Evolutionary conservation across 2,797 vertebrate species (phyloP).

Genomic region (Forpus xanthops): DNA sequence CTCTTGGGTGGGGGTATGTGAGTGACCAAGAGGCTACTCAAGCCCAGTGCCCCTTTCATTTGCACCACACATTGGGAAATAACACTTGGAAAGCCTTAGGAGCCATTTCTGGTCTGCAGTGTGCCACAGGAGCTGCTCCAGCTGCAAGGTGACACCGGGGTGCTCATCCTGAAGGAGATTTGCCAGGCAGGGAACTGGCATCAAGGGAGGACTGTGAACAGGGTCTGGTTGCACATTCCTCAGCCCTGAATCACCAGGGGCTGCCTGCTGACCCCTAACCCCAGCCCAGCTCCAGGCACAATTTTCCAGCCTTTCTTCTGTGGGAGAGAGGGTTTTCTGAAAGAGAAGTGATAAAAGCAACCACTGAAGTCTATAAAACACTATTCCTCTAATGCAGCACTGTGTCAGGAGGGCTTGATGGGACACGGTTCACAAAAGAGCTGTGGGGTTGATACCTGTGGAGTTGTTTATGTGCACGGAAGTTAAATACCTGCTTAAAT

Average conservation of each 20-base stretch:
- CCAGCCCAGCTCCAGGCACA: not conserved
- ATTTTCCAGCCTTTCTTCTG: not conserved
- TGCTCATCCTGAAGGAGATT: not conserved
- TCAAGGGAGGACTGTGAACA: not conserved
- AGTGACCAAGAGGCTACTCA: not conserved
- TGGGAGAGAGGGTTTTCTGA: not conserved
- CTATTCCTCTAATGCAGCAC: fast-evolving
- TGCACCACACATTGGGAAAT: not conserved
- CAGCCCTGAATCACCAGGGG: not conserved
- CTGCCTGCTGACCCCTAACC: constrained; percentile 11
- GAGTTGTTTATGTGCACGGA: not conserved
- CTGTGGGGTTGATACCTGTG: not conserved
- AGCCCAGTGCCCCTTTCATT: not conserved
- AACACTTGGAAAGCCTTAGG: not conserved
- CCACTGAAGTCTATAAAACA: not conserved
- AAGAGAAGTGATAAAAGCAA: not conserved
- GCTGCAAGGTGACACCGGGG: not conserved
- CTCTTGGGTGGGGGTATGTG: not conserved
- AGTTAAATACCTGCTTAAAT: not conserved
- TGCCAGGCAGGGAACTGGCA: fast-evolving
- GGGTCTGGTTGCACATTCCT: not conserved
- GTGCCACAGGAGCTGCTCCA: not conserved
- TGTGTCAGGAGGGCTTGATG: not conserved
- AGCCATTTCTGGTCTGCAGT: not conserved
- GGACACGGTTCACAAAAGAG: not conserved